Conservation (phyloP, 2,888 invertebrate species). For the Odiellus spinosus region DNA sequence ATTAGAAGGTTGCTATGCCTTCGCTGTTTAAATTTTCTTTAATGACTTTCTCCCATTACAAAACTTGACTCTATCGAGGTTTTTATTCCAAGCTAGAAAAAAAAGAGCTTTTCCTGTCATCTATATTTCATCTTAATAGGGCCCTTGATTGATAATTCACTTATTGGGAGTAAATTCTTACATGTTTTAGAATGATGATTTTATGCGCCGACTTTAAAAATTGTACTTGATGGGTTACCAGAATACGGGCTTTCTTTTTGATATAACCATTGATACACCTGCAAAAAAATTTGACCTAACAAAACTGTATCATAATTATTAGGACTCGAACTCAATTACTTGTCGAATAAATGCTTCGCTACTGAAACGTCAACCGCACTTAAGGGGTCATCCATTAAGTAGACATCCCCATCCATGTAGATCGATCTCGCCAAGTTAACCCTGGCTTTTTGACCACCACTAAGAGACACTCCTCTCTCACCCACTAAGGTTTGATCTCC, state of each 20-base stretch:
- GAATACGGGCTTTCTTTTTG: slow-evolving; percentile 30
- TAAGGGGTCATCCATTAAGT: slow-evolving; percentile 35
- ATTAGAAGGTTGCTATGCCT: no score
- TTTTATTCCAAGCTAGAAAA: no score
- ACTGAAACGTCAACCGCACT: slow-evolving; percentile 35
- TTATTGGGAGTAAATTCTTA: no score
- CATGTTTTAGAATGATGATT: no score
- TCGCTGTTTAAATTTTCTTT: no score
- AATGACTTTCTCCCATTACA: no score
- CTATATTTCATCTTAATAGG: no score
- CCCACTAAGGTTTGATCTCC: slow-evolving; percentile 65
- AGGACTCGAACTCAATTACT: slow-evolving; percentile 19
- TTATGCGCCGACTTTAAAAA: slow-evolving; percentile 27
- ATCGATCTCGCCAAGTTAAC: slow-evolving; percentile 35
- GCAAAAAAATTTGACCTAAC: no score
- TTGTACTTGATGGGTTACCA: slow-evolving; percentile 38
- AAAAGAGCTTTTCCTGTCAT: no score
- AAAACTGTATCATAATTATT: no score
- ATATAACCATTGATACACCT: slow-evolving; percentile 30
- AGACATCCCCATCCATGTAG: slow-evolving; percentile 33
- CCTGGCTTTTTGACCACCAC: slow-evolving; percentile 85
- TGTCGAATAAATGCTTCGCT: slow-evolving; percentile 32
- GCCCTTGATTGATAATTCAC: no score
- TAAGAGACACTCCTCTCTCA: slow-evolving; percentile 73
- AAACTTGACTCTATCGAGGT: no score